Conservation (phyloP, 2,888 invertebrate genomes). For the Cryptocephalus primarius region DNA sequence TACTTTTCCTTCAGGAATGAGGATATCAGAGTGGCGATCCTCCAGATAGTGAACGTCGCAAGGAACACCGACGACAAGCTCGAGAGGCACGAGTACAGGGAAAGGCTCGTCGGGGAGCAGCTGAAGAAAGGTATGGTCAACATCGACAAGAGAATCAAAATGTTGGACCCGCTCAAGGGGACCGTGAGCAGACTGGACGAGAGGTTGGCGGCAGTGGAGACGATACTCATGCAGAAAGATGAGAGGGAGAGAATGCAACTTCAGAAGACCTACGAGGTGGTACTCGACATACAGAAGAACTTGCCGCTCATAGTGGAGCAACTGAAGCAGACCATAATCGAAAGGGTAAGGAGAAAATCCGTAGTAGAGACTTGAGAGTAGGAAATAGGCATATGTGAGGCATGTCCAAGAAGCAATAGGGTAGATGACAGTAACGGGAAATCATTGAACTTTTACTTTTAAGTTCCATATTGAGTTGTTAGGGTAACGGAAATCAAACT, state of each 20-base stretch:
- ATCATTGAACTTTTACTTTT: too few relatives aligned
- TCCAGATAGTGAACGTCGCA: constrained; percentile 71
- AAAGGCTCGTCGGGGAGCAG: constrained; percentile 67
- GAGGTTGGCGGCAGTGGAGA: constrained; percentile 64
- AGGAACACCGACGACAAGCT: constrained; percentile 70
- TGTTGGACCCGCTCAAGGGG: constrained; percentile 58
- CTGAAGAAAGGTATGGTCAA: constrained; percentile 60
- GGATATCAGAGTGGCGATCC: constrained; percentile 66
- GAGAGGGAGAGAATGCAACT: constrained; percentile 53
- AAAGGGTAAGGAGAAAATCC: constrained; percentile 23
- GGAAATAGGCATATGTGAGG: constrained; percentile 22
- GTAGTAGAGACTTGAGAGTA: constrained; percentile 24
- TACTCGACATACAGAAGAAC: constrained; percentile 42
- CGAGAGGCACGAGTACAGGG: constrained; percentile 74
- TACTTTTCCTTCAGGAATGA: constrained; percentile 44
- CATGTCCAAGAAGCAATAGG: constrained; percentile 25
- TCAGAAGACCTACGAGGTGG: constrained; percentile 49
- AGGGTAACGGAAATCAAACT: too few relatives aligned
- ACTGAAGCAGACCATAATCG: constrained; percentile 34
- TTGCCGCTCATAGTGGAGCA: constrained; percentile 39
- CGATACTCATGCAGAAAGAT: constrained; percentile 60
- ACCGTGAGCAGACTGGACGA: constrained; percentile 63
- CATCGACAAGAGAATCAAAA: constrained; percentile 62
- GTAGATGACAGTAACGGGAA: constrained; percentile 28
- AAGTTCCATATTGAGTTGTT: too few relatives aligned